Conservation (phyloP, 2,797 vertebrate species). For the Periophthalmus magnuspinnatus region DNA sequence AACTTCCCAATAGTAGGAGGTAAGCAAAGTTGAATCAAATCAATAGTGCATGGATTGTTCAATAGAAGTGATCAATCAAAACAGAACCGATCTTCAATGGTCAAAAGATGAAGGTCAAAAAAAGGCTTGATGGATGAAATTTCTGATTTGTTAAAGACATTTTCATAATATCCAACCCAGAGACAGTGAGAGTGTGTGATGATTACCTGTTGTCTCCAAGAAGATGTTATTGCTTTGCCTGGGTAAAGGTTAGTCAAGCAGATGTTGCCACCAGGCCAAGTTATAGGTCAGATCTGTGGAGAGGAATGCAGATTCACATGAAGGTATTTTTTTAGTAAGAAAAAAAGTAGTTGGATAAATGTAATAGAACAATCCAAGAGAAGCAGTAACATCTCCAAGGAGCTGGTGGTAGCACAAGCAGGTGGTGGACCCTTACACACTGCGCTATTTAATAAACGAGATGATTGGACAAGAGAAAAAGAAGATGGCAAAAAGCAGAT, state of each 20-base stretch:
- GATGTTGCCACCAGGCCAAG: neutral
- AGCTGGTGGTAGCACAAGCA: too few species aligned
- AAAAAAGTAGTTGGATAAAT: too few species aligned
- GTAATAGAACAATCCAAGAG: too few species aligned
- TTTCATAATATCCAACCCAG: constrained; percentile 20
- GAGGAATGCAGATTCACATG: neutral
- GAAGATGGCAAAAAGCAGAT: too few species aligned
- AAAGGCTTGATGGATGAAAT: constrained; percentile 37
- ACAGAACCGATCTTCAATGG: constrained; percentile 36
- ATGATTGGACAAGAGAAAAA: too few species aligned
- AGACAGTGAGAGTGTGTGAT: neutral
- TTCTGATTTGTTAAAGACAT: constrained; percentile 37
- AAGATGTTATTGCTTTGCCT: neutral
- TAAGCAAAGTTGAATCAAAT: constrained; percentile 65
- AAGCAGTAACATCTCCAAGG: too few species aligned
- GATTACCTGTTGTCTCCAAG: neutral
- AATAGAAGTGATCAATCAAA: constrained; percentile 61
- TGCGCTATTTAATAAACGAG: too few species aligned
- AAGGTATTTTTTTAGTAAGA: neutral
- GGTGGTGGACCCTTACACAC: too few species aligned
- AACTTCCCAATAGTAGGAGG: constrained; percentile 59
- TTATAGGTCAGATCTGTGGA: neutral
- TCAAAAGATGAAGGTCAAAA: constrained; percentile 51
- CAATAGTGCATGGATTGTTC: constrained; percentile 48
- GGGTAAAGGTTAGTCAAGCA: neutral